Percentiles rank a stretch among this genome's conserved stretches.
Conservation (phyloP, 2,888 invertebrate genomes). For the Tiliacea citrago region DNA sequence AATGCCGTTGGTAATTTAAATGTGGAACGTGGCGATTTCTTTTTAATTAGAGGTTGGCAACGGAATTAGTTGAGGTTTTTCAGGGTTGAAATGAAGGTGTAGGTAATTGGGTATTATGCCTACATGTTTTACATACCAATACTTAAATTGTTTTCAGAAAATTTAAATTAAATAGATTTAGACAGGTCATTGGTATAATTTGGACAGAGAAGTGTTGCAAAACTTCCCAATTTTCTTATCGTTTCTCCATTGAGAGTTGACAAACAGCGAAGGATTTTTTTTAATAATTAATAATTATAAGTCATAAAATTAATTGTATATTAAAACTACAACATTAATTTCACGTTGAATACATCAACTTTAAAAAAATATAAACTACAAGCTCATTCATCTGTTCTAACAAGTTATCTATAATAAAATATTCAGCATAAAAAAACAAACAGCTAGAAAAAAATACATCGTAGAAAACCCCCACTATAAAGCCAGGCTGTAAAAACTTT, state of each 20-base stretch:
- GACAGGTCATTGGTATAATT: too few relatives aligned
- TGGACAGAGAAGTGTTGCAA: too few relatives aligned
- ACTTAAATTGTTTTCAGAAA: not conserved
- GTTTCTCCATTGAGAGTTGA: not conserved
- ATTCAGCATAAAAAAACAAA: conserved; percentile 38
- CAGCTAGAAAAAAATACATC: conserved; percentile 59
- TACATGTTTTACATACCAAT: conserved; percentile 31
- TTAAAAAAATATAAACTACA: conserved; percentile 3
- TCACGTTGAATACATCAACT: too few relatives aligned
- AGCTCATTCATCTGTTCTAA: conserved; percentile 34
- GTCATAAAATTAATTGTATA: too few relatives aligned
- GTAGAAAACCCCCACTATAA: conserved; percentile 74
- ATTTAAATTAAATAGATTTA: not conserved
- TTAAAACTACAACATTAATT: not conserved
- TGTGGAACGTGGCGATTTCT: conserved; percentile 78
- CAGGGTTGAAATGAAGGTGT: conserved; percentile 43
- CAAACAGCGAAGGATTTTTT: too few relatives aligned
- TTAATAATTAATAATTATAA: too few relatives aligned
- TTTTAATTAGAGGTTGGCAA: conserved; percentile 71
- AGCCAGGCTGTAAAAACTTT: conserved; percentile 82
- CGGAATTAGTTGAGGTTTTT: conserved; percentile 59
- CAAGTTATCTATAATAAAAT: conserved; percentile 41
- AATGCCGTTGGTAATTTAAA: conserved; percentile 75
- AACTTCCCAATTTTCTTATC: too few relatives aligned
- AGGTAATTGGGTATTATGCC: conserved; percentile 23